Percentiles rank a stretch among this genome's conserved stretches.
phyloP scores from a whole-genome alignment of 2,113 vertebrate genomes.

The Andinoacara biseriatus region DNA sequence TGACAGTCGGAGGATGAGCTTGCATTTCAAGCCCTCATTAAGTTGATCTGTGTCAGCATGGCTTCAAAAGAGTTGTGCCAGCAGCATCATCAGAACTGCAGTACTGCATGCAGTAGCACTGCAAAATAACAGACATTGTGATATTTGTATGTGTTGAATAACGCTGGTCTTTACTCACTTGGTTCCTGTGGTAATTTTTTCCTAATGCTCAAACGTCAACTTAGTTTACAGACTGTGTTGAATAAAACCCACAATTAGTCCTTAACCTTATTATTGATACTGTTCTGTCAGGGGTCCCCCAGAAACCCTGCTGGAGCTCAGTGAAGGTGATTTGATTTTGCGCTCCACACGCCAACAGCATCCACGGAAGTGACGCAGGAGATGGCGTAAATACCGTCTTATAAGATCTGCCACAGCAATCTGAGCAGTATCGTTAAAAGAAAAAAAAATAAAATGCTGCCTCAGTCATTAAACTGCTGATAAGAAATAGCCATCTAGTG shows the following conservation, averaged over 20 bases:
- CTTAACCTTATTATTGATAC: background rate
- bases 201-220: background rate
- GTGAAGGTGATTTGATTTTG: background rate
- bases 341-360: background rate
- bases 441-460: background rate
- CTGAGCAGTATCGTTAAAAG: background rate
- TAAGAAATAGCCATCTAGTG: constrained; percentile 64
- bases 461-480: background rate
- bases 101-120: background rate
- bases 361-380: background rate
- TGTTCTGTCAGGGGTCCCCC: background rate
- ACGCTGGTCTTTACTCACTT: background rate
- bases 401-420: background rate
- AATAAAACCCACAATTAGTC: background rate
- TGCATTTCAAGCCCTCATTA: background rate
- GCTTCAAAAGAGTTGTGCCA: background rate
- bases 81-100: too few relatives aligned
- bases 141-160: background rate
- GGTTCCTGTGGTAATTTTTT: background rate
- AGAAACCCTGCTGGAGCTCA: background rate
- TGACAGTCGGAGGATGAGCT: background rate
- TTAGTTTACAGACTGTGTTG: background rate
- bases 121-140: background rate
- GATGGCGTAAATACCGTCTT: background rate
- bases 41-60: background rate